Base-by-base conservation (phyloP, 1,140 invertebrate species). In the Ostrea denselamellosa region DNA sequence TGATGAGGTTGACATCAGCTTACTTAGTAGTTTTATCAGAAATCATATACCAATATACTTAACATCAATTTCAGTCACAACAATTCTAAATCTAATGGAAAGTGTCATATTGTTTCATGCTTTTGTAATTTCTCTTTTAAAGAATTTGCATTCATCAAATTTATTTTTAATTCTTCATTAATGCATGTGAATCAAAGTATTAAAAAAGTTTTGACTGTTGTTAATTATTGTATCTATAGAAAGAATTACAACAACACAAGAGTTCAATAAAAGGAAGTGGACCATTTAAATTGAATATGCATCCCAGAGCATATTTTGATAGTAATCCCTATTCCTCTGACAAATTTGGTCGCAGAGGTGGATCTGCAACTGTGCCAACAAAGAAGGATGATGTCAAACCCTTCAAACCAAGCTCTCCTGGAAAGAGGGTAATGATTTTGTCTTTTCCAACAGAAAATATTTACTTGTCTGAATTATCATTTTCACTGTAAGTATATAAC, bases 371-470 rank as follows among this genome's bases (percentile, higher is more conserved):
- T 81, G 85, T 89, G 84, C 28, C 85, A 14, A 58, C 86, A 54
- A 90, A 89, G 88, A 92, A 91, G 88, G 89, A 87, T 52, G 91
- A 93, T 87, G 44, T 91, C 9, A 93, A 93, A 89, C 92, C 94
- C 88, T 95, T 95, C 90, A 94, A 93, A 90, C 94, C 93, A 44
- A 94, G 93, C 84, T 93, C 91, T 54, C 94, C 94, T 81, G 92
- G 92, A 12, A 95, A 95, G 91, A 90, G 90, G 87, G 94, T 95
- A 90, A 54, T 53, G 17, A 53, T 22, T 17, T 25, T 34, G 17
- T 77, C 22, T 22, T 77, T 28, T 28, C 4, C 4, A 77, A 22
- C 25, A 5, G 25, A 77, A 77, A 77, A 7, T 77, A 34, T 77
- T n/a, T n/a, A n/a, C n/a, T n/a, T n/a, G n/a, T n/a, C n/a, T n/a